A percentile compares a stretch with the other conserved stretches of the same genome.
Conservation (phyloP, 2,797 vertebrate genomes). For the Lepilemur ruficaudatus region DNA sequence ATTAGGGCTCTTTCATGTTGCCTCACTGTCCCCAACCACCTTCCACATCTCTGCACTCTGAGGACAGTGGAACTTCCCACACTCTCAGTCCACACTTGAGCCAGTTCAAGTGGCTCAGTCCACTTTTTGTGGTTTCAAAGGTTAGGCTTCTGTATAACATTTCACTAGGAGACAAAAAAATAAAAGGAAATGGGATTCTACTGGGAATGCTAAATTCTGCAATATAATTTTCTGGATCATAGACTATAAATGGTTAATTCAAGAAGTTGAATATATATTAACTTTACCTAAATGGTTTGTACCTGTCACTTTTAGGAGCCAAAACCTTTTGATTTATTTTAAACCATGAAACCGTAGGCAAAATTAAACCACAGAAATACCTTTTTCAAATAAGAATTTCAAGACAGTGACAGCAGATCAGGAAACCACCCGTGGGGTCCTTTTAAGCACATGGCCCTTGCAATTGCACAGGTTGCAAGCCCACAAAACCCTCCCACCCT, state of each 20-base stretch:
- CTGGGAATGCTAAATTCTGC: neutral
- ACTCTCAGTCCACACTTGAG: neutral
- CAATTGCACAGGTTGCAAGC: fast-evolving
- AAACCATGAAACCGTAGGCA: neutral
- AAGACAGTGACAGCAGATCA: neutral
- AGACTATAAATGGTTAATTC: neutral
- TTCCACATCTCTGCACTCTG: neutral
- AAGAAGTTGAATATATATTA: neutral
- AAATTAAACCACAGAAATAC: neutral
- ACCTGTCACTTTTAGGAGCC: neutral
- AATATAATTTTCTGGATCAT: neutral
- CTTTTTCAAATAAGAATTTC: neutral
- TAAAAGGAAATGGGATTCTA: neutral
- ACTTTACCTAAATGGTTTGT: neutral
- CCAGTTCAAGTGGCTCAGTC: neutral
- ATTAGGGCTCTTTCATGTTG: neutral
- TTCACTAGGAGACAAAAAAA: neutral
- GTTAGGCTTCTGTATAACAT: neutral
- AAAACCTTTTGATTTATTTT: neutral
- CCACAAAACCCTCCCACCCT: neutral
- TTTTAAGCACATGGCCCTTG: too few species aligned
- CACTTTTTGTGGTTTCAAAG: neutral
- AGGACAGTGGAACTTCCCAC: neutral
- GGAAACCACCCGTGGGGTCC: neutral
- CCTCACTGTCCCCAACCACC: neutral